A percentile compares a stretch with the other conserved stretches of the same genome.
Evolutionary conservation across 2,113 vertebrate species (phyloP).

Genomic region (Takifugu bimaculatus): DNA sequence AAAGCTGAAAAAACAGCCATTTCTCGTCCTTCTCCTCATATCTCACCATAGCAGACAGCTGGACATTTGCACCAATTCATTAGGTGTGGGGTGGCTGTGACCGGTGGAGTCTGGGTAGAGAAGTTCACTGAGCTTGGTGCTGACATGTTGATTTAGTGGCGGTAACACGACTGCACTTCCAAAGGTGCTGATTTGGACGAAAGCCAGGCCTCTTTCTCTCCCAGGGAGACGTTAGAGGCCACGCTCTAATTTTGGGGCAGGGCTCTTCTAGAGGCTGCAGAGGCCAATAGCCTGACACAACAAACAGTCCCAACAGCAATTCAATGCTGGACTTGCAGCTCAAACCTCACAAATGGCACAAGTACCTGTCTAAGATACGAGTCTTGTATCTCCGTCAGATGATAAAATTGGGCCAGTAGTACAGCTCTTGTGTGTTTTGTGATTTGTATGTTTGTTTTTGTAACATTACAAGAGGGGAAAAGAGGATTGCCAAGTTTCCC

Average conservation of each 20-base stretch:
- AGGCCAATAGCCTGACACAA: constrained; percentile 57
- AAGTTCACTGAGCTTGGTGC: constrained; percentile 70
- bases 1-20: constrained; percentile 1
- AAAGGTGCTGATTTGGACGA: constrained; percentile 79
- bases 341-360: constrained; percentile 8
- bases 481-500: constrained; percentile 30
- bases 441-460: constrained; percentile 4
- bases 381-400: constrained; percentile 12
- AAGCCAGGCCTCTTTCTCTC: constrained; percentile 73
- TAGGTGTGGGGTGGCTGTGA: constrained; percentile 67
- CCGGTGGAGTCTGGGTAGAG: constrained; percentile 64
- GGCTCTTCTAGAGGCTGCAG: constrained; percentile 47
- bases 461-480: constrained; percentile 22
- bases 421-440: neutral
- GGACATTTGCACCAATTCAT: constrained; percentile 60
- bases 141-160: constrained; percentile 81
- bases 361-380: constrained; percentile 14
- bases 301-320: constrained; percentile 70
- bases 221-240: constrained; percentile 67
- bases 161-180: constrained; percentile 78
- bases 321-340: constrained; percentile 45
- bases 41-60: constrained; percentile 44
- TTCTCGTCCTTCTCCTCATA: constrained; percentile 17
- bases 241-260: constrained; percentile 69
- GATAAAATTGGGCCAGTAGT: neutral